Conservation (phyloP, 2,113 vertebrate species). For the Struthio camelus region DNA sequence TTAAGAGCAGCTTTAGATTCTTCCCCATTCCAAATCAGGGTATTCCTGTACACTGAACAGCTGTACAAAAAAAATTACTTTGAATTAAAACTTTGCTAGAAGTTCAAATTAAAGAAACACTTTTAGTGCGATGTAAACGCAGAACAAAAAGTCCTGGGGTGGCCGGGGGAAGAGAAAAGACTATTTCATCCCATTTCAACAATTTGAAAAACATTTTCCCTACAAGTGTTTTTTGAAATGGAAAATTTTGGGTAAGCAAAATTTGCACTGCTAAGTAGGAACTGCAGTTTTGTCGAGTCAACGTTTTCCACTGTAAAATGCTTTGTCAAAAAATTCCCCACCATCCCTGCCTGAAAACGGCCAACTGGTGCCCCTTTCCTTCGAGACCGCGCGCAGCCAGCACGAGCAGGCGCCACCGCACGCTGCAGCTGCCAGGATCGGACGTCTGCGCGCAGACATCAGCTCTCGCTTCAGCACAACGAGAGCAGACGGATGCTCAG, state of each 20-base stretch:
- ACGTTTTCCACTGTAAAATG: not conserved
- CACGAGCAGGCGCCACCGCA: not conserved
- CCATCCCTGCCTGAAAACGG: not conserved
- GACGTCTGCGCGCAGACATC: not conserved
- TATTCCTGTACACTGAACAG: not conserved
- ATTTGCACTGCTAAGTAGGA: not conserved
- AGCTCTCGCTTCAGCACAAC: not conserved
- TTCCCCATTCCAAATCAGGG: not conserved
- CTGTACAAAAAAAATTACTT: not conserved
- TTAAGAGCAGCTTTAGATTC: not conserved
- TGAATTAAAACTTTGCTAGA: not conserved
- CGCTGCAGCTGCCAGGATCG: rapidly evolving
- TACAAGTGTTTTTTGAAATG: not conserved
- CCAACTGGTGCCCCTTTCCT: rapidly evolving
- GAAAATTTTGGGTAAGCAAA: not conserved
- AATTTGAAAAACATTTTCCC: not conserved
- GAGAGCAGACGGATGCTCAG: not conserved
- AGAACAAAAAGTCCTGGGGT: not conserved
- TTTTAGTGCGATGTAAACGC: not conserved
- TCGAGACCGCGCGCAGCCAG: not conserved
- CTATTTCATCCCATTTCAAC: not conserved
- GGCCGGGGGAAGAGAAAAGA: not conserved
- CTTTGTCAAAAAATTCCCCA: not conserved
- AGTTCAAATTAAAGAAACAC: not conserved
- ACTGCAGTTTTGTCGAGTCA: not conserved